Conservation (phyloP, 2,113 vertebrate genomes). For the Carassius auratus region DNA sequence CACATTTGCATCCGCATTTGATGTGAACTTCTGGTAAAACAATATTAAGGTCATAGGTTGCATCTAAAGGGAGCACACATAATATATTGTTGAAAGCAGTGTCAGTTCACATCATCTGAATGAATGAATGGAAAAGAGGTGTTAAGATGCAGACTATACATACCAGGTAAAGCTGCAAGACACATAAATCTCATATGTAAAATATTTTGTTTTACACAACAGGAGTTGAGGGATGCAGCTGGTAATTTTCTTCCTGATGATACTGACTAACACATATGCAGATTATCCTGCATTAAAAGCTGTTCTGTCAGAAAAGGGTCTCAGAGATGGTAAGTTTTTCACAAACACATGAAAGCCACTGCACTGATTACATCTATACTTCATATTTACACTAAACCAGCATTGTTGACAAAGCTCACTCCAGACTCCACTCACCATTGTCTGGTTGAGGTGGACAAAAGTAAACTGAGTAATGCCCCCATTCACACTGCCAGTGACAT, state of each 20-base stretch:
- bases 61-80: background rate
- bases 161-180: background rate
- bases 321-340: background rate
- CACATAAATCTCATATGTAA: background rate
- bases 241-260: background rate
- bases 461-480: too few species aligned
- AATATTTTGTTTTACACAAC: background rate
- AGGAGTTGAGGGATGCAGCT: background rate
- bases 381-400: too few species aligned
- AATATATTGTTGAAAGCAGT: background rate
- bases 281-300: background rate
- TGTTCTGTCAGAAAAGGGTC: constrained; percentile 6
- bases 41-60: background rate
- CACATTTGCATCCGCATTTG: background rate
- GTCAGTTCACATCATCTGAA: background rate
- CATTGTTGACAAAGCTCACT: too few species aligned
- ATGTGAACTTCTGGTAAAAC: background rate
- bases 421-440: too few species aligned
- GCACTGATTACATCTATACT: background rate
- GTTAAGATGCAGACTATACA: background rate
- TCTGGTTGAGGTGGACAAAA: too few species aligned
- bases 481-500: too few species aligned
- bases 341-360: background rate
- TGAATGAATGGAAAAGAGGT: background rate
- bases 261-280: background rate